Base-by-base conservation (phyloP, 2,797 vertebrate species). In the Garrulus glandarius region DNA sequence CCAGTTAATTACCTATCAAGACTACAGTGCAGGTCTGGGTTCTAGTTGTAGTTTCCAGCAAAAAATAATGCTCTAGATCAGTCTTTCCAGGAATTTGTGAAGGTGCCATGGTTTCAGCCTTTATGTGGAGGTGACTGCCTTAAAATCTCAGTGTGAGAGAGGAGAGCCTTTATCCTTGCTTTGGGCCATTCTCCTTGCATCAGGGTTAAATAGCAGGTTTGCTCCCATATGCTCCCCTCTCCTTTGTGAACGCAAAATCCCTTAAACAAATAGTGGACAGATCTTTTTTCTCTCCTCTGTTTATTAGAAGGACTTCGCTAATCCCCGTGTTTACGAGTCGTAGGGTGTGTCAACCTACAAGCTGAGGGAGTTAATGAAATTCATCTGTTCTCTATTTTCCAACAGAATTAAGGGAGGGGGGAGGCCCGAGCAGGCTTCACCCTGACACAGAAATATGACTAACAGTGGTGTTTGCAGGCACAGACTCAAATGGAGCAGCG, bases 271-370 rank as follows among this genome's bases (percentile, higher is more conserved):
- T 84, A 97, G 39, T 21, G 89, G 93, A 71, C 72, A 24, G 72
- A 85, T 41, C 47, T 76, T 95, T 95, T 94, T 95, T 69, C 9
- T 2, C 82, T 79, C 65, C 89, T 91, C 34, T 97, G 94, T 96
- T 97, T 97, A 97, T 97, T 94, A 95, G 94, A 87, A 96, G 85
- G 90, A 46, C 30, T 94, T 90, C 10, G 57, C 94, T 96, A 97
- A 97, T 97, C 94, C 94, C 72, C 64, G 52, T 97, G 94, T 96
- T 97, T 97, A 96, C 16, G 41, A 96, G 93, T 69, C 21, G 44
- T 57, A 52, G 96, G 96, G 95, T 95, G 93, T 95, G 96, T 94
- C 96, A 94, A 41, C 88, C 95, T 97, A 59, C 79, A 80, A 84
- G 60, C 95, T 65, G 93, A 84, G 60, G 77, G 76, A 94, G 65